Evolutionary conservation across 2,797 vertebrate genomes (phyloP), one percentile per base, ranked within the genome.

Genomic region (Poeciliopsis infans): DNA sequence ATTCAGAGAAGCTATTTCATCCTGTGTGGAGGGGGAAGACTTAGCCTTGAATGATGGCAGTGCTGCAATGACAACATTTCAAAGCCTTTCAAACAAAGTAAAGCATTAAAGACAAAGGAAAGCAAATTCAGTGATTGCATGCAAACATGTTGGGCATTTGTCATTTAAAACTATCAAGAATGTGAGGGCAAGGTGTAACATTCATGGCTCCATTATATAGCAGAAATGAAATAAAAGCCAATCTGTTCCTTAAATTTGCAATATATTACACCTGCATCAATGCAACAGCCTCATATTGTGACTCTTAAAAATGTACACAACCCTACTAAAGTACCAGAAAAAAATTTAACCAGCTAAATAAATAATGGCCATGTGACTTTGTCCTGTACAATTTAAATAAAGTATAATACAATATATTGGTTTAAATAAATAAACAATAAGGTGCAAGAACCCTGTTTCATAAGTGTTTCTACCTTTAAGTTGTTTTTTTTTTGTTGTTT

Each of bases 1-100:
- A 86, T 90, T 86, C 79, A 73, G 13, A 89, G 31, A 89, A 86
- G 89, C 74, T 78, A 61, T 86, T 87, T 79, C 61, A 80, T 76
- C 68, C 47, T 39, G 78, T 74, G 49, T 39, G 47, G 68, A 74
- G 68, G 83, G 73, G 70, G 78, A 11, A 75, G 72, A 79, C 69
- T n/a, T 7, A 78, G 76, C 53, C 77, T 78, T 71, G 25, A 36
- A 76, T 53, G 33, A 86, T 74, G 74, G 59, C 13, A 51, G 36
- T 61, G 83, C 36, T 23, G 49, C 59, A 74, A 55, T 28, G 43
- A 28, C 47, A 16, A 59, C 18, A 64, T 75, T 41, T 81, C 41
- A 61, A 43, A 72, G 61, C 49, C 47, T 71, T 71, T 43, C 7
- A 71, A 78, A 57, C 8, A 31, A 72, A 46, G 43, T 72, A 15